phyloP scores from a whole-genome alignment of 2,113 vertebrate genomes.

The Nettapus auritus region DNA sequence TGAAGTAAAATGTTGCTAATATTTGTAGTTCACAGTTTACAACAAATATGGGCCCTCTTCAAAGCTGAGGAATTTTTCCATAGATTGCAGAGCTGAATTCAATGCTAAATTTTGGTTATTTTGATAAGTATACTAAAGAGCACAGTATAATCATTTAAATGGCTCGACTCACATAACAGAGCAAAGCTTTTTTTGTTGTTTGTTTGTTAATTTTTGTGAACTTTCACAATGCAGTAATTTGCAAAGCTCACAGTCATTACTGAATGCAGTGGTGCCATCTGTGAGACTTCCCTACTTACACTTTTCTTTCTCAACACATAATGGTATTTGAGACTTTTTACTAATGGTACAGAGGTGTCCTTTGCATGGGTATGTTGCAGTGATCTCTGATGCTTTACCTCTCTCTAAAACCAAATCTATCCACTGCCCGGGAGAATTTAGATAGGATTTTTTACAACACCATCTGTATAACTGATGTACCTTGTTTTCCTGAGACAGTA shows the following conservation, averaged over 20 bases:
- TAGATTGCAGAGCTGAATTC: not conserved
- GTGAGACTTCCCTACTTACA: not conserved
- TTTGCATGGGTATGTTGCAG: not conserved
- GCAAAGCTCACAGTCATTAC: not conserved
- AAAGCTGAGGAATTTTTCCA: not conserved
- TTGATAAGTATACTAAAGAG: not conserved
- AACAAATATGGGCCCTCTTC: not conserved
- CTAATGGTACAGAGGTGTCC: not conserved
- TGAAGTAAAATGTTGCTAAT: not conserved
- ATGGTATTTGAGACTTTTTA: not conserved
- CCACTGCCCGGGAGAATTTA: not conserved
- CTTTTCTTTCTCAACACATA: not conserved
- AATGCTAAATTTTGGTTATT: not conserved
- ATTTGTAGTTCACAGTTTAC: not conserved
- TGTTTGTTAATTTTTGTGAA: not conserved
- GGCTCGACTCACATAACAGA: not conserved
- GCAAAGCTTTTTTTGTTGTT: not conserved
- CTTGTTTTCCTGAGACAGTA: not conserved
- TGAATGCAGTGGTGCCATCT: not conserved
- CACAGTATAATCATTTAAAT: not conserved
- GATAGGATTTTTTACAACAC: not conserved
- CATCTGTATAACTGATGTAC: not conserved
- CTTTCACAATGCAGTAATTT: not conserved
- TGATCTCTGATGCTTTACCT: not conserved
- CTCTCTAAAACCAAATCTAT: not conserved